Conservation (phyloP, 2,888 invertebrate genomes). For the Falcaria lacertinaria region DNA sequence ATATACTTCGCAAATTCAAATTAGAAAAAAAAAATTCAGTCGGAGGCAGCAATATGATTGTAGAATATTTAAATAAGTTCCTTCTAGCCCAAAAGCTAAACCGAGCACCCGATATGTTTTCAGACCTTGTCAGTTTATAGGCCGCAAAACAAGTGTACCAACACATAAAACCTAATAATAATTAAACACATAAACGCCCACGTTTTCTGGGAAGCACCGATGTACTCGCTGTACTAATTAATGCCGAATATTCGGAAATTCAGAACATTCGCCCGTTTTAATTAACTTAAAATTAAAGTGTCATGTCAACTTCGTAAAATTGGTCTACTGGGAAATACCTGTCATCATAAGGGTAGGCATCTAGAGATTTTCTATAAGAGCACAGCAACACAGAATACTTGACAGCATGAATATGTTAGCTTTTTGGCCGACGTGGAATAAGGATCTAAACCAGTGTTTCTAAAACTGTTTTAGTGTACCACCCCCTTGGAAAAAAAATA, state of each 20-base stretch:
- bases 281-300: conserved; percentile 3
- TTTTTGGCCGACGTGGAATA: too few species aligned
- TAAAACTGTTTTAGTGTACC: too few species aligned
- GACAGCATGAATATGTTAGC: too few species aligned
- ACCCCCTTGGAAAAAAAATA: too few species aligned
- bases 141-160: conserved; percentile 9
- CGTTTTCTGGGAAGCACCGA: conserved; percentile 15
- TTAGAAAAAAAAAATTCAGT: too few species aligned
- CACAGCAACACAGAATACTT: too few species aligned
- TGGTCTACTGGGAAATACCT: background rate
- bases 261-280: conserved; percentile 5
- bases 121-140: conserved; percentile 1
- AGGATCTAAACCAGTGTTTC: too few species aligned
- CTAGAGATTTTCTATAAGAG: too few species aligned
- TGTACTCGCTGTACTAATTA: conserved; percentile 21
- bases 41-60: too few species aligned
- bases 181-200: conserved; percentile 14
- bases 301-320: background rate
- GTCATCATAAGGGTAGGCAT: too few species aligned
- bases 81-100: background rate
- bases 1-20: too few species aligned
- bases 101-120: background rate
- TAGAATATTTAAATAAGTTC: too few species aligned
- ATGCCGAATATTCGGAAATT: background rate
- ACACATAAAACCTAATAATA: conserved; percentile 17